Base-by-base conservation (phyloP, 2,113 vertebrate species). In the Myodes glareolus region DNA sequence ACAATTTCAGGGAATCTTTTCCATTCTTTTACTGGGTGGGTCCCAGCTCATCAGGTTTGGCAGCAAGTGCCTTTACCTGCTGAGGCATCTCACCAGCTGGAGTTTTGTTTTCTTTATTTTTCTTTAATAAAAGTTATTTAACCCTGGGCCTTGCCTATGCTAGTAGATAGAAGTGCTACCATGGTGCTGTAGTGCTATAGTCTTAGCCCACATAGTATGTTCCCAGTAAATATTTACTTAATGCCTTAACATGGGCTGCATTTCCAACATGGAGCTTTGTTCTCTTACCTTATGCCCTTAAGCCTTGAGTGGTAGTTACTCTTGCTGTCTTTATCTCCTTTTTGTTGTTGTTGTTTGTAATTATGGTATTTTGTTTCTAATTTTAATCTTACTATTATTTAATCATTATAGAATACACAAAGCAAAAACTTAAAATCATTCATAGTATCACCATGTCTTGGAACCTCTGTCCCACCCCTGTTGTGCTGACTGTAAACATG, bases 71-170 rank as follows among this genome's bases (percentile, higher is more conserved):
- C 47, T 86, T 67, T 67, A 47, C 39, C 42, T 67, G 42, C 84
- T 87, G 42, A 68, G 42, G 17, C 19, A 50, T 67, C 84, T 86
- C 63, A 47, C n/a, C 9, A 12, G 19, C 39, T 67, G 36, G 17
- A 81, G 77, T 94, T 88, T 90, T 58, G 16, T 58, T n/a, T 92
- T 93, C n/a, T 90, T 88, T 75, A 29, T 92, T 94, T 96, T 78
- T 87, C 36, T 90, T 88, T 70, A 67, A 63, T 92, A 91, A 88
- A 96, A 88, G 90, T 94, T 93, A 70, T 36, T 92, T 93, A 94
- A 55, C 80, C 11, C 33, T 68, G 47, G 61, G 12, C 27, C 70
- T 86, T 13, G 5, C 33, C 19, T 16, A 3, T 90, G 36, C 52
- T 39, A 39, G 52, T 58, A 58, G 55, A 19, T 58, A 13, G 77